A percentile compares a stretch with the other conserved stretches of the same genome.
These are phyloP conservation scores for Rhagonycha lutea DNA, from an alignment of 2,888 invertebrate genomes.

Conservation along the genomic window DNA sequence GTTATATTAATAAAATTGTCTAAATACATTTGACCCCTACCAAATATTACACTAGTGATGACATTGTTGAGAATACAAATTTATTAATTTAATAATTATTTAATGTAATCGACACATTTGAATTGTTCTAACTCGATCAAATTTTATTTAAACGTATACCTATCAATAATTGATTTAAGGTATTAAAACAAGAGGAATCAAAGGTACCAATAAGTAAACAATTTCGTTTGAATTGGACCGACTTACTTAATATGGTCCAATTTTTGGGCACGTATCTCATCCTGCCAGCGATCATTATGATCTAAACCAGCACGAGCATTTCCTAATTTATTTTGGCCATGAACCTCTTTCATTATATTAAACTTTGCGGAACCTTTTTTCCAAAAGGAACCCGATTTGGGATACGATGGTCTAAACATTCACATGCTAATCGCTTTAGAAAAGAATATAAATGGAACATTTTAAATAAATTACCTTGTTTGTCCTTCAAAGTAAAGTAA, in stretches of 20 bases:
- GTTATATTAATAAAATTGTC: background rate
- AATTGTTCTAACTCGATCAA: background rate
- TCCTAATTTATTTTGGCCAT: background rate
- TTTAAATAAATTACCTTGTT: background rate
- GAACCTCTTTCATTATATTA: too few species aligned
- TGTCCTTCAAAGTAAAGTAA: background rate
- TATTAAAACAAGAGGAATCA: too few species aligned
- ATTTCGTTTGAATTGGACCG: background rate
- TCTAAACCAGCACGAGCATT: background rate
- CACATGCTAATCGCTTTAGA: background rate
- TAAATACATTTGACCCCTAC: background rate
- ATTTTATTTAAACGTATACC: background rate
- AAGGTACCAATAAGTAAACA: background rate
- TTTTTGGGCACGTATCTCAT: too few species aligned
- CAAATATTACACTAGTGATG: background rate
- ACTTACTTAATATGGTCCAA: too few species aligned
- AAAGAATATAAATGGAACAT: background rate
- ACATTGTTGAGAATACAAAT: background rate
- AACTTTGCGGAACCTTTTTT: too few species aligned
- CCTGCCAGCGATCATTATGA: background rate
- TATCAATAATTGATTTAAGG: too few species aligned
- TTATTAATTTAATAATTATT: background rate
- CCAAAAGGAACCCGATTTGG: too few species aligned
- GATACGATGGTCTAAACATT: background rate
- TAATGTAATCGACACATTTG: background rate